These are phyloP conservation scores for Anguilla megastoma DNA, from an alignment of 2,797 vertebrate genomes.

Conservation along the genomic window DNA sequence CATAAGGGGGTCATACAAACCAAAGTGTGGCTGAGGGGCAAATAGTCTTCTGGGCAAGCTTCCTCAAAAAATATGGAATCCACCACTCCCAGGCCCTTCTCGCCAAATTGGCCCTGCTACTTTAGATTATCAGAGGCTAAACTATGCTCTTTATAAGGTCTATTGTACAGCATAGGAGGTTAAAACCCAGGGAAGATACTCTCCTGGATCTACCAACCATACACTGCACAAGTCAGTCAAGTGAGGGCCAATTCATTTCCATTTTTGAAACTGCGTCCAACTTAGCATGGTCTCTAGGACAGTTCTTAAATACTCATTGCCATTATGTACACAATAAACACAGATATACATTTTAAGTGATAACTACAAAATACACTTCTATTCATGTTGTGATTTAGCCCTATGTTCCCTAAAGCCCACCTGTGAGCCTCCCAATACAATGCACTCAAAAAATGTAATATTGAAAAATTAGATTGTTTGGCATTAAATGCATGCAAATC, in stretches of 20 bases:
- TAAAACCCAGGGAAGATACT: background rate
- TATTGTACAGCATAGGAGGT: background rate
- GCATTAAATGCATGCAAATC: background rate
- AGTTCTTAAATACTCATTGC: background rate
- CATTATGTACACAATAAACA: background rate
- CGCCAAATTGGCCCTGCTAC: background rate
- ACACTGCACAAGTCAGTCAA: background rate
- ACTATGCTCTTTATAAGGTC: background rate
- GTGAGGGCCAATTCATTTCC: background rate
- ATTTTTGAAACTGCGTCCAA: background rate
- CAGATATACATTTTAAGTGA: background rate
- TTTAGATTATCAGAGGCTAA: background rate
- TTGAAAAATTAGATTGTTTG: background rate
- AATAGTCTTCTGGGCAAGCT: conserved; percentile 44
- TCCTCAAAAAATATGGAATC: conserved; percentile 32
- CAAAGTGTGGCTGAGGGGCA: conserved; percentile 52
- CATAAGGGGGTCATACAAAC: conserved; percentile 55
- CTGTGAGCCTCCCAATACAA: background rate
- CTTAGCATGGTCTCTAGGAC: background rate
- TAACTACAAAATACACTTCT: background rate
- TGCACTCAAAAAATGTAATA: background rate
- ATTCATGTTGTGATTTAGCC: background rate
- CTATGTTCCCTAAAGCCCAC: background rate
- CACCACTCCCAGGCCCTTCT: background rate
- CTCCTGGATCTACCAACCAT: background rate